These are phyloP conservation scores for Spea hammondii DNA, from an alignment of 2,797 vertebrate species.

Conservation along the genomic window DNA sequence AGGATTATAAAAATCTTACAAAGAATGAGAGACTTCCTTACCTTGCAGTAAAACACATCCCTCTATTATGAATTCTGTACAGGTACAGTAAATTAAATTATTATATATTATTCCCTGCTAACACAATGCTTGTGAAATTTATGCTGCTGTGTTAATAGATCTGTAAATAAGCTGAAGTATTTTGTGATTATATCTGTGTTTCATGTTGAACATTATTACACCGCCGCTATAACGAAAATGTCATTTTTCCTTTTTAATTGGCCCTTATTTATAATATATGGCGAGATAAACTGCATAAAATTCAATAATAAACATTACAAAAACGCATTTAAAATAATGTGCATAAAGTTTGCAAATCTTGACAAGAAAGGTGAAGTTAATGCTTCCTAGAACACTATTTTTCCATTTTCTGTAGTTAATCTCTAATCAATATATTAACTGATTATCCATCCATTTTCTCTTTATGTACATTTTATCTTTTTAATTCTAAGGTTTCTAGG, in stretches of 20 bases:
- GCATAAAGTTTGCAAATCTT: slow-evolving; percentile 35
- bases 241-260: slow-evolving; percentile 59
- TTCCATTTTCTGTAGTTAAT: no score
- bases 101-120: slow-evolving; percentile 52
- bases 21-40: background rate
- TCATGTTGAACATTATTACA: slow-evolving; percentile 51
- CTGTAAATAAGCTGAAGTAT: slow-evolving; percentile 54
- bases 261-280: slow-evolving; percentile 61
- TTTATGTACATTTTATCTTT: no score
- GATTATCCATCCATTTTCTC: no score
- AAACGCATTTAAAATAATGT: slow-evolving; percentile 36
- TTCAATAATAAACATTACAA: slow-evolving; percentile 48
- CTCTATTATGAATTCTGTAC: slow-evolving; percentile 28
- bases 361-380: slow-evolving; percentile 19
- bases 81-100: slow-evolving; percentile 47
- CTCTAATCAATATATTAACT: no score
- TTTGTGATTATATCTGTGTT: slow-evolving; percentile 59
- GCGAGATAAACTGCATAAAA: slow-evolving; percentile 48
- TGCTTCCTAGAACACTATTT: no score
- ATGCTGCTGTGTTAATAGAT: slow-evolving; percentile 54
- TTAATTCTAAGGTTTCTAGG: no score
- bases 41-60: background rate
- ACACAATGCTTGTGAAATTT: slow-evolving; percentile 51
- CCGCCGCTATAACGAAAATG: slow-evolving; percentile 46
- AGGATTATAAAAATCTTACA: background rate